Evolutionary conservation across 2,113 vertebrate genomes (phyloP).

Genomic region (Nestor notabilis): DNA sequence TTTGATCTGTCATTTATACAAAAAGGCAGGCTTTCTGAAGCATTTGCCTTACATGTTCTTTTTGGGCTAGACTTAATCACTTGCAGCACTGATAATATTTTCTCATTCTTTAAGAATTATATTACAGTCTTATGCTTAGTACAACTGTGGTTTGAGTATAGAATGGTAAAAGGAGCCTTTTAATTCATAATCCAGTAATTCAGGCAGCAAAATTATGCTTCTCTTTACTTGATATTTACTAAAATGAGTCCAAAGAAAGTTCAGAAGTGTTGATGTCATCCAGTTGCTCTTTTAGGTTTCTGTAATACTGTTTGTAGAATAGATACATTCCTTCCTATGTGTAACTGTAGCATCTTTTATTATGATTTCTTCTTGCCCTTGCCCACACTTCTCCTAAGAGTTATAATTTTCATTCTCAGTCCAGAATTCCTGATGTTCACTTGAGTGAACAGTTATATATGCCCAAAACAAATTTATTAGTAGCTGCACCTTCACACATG

Average conservation of each 20-base stretch:
- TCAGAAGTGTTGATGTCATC: background rate
- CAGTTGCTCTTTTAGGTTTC: background rate
- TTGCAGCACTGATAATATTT: slow-evolving; percentile 62
- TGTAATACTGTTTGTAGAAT: background rate
- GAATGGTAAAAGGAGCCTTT: slow-evolving; percentile 39
- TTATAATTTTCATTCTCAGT: background rate
- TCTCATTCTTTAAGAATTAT: slow-evolving; percentile 61
- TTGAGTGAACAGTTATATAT: background rate
- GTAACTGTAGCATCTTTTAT: background rate
- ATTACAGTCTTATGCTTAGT: slow-evolving; percentile 28
- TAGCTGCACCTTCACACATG: background rate
- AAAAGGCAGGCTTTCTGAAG: slow-evolving; percentile 31
- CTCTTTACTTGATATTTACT: slow-evolving; percentile 60
- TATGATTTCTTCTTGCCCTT: background rate
- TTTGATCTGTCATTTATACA: slow-evolving; percentile 65
- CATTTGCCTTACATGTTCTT: slow-evolving; percentile 36
- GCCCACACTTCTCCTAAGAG: background rate
- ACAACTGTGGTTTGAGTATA: slow-evolving; percentile 8
- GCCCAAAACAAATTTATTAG: background rate
- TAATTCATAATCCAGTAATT: slow-evolving; percentile 61
- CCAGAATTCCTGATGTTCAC: background rate
- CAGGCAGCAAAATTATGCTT: slow-evolving; percentile 52
- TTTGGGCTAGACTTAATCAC: slow-evolving; percentile 55
- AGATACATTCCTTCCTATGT: background rate
- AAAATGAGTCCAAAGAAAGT: background rate